phyloP scores from a whole-genome alignment of 2,113 vertebrate species.

The Bufo gargarizans region DNA sequence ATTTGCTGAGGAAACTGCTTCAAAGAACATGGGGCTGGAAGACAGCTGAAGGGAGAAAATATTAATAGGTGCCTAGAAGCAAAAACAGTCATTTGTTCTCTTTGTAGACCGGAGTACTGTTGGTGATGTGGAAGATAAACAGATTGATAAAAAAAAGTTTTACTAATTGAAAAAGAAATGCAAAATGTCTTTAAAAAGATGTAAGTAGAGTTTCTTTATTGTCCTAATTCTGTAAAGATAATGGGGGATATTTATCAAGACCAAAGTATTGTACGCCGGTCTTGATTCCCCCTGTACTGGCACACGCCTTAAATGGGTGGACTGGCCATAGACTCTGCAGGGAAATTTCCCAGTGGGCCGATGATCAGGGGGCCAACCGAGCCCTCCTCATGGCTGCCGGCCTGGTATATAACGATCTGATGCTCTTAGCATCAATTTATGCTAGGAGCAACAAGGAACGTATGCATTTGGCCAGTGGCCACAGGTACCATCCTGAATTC shows the following conservation, averaged over 20 bases:
- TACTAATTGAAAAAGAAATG: not conserved
- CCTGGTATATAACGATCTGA: too few species aligned
- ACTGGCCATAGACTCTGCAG: too few species aligned
- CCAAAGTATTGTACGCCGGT: too few species aligned
- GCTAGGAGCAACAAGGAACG: too few species aligned
- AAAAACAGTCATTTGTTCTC: slow-evolving; percentile 86
- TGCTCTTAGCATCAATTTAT: too few species aligned
- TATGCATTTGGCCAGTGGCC: too few species aligned
- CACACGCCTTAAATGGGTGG: too few species aligned
- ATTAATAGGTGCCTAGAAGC: slow-evolving; percentile 81
- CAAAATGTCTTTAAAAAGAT: not conserved
- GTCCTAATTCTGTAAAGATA: not conserved
- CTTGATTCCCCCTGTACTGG: too few species aligned
- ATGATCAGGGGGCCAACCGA: too few species aligned
- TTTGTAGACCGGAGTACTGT: slow-evolving; percentile 76
- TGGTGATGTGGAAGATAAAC: slow-evolving; percentile 36
- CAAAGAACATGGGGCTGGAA: slow-evolving; percentile 71
- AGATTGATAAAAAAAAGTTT: slow-evolving; percentile 8
- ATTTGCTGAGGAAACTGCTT: slow-evolving; percentile 79
- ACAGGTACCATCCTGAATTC: too few species aligned
- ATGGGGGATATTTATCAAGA: not conserved
- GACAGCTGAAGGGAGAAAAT: slow-evolving; percentile 75
- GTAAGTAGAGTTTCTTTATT: not conserved
- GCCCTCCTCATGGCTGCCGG: too few species aligned
- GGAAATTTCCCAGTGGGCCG: too few species aligned